phyloP scores from a whole-genome alignment of 2,113 vertebrate genomes.

The Xiphorhynchus elegans region DNA sequence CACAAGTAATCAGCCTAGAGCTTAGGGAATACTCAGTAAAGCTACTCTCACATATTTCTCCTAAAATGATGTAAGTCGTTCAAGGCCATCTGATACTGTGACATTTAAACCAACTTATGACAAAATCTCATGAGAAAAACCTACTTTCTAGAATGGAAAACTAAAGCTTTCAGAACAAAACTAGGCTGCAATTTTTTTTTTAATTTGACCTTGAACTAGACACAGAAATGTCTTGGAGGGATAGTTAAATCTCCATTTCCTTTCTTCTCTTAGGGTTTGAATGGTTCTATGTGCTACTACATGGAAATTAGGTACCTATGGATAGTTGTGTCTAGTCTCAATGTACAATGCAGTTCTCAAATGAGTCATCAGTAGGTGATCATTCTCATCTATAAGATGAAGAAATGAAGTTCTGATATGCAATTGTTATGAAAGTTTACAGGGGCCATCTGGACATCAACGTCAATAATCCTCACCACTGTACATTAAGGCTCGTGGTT shows the following conservation, averaged over 20 bases:
- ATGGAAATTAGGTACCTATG: not conserved
- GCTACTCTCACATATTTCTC: not conserved
- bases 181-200: too few species aligned
- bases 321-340: not conserved
- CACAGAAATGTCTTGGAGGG: not conserved
- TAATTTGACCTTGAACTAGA: too few species aligned
- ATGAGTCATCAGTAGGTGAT: not conserved
- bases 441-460: not conserved
- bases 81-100: not conserved
- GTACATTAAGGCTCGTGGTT: not conserved
- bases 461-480: not conserved
- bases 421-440: not conserved
- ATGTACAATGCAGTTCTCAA: not conserved
- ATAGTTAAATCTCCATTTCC: not conserved
- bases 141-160: not conserved
- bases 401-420: not conserved
- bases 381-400: not conserved
- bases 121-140: not conserved
- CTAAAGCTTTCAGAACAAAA: too few species aligned
- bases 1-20: not conserved
- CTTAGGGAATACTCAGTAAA: not conserved
- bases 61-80: not conserved
- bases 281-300: not conserved
- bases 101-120: not conserved
- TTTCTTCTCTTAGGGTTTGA: not conserved